Evolutionary conservation across 2,797 vertebrate genomes (phyloP), one percentile per base, ranked within the genome.

Genomic region (Buceros bicornis): DNA sequence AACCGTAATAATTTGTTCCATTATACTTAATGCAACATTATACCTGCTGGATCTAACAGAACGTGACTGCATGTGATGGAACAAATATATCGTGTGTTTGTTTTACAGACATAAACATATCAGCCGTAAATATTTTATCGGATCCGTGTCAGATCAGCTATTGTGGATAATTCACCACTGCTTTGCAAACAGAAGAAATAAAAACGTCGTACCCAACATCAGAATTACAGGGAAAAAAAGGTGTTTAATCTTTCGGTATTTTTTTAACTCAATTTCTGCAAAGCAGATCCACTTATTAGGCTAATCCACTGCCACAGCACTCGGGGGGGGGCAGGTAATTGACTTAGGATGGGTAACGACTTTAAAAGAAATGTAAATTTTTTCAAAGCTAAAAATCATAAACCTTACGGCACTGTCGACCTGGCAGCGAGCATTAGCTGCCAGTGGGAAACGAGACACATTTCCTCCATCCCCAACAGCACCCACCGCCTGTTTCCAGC

Each of bases 231-330:
- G 33, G 19, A 2, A 3, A 6, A 22, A 26, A 33, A 62, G 10
- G 35, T 48, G 54, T 37, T 24, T 73, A 71, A 78, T 51, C 16
- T 60, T 73, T 20, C 8, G 5, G 35, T 60, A 21, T n/a, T 90
- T 93, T 86, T 89, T 11, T 20, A 81, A 71, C 20, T 88, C 28
- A 15, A 50, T 85, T 93, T 78, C 73, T 81, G 65, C 93, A 86
- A 83, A 93, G 80, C 37, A 80, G 69, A 90, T 48, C n/a, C 65
- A 73, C 29, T 88, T 91, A 61, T 50, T 61, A 70, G 56, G 73
- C 53, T 86, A 47, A 70, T 48, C 61, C 24, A 37, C 58, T 18
- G 33, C 61, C 66, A 37, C 35, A 84, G 56, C 67, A 35, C 50
- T 57, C 56, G 1, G 16, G 13, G 16, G 13, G n/a, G 50, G 19